Evolutionary conservation across 2,888 invertebrate genomes (phyloP).

Genomic region (Pollenia griseotomentosa): DNA sequence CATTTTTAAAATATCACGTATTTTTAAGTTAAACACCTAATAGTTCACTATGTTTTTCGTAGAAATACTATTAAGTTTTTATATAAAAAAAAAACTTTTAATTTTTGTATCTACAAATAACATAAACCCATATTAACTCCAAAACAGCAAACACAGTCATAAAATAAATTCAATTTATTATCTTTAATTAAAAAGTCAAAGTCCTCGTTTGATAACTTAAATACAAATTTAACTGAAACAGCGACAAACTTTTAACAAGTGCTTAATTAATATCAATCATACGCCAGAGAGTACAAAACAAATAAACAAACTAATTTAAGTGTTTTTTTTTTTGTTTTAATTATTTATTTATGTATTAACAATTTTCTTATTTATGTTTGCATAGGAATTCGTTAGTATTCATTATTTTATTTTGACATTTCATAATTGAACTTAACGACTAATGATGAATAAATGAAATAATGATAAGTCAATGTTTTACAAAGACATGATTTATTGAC

Average conservation of each 20-base stretch:
- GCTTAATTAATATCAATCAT: conserved; percentile 8
- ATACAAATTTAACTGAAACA: background rate
- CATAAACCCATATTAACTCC: too few species aligned
- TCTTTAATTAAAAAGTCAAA: too few species aligned
- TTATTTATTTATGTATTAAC: background rate
- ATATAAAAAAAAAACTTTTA: too few species aligned
- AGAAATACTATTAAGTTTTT: too few species aligned
- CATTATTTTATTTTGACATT: background rate
- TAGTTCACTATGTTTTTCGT: too few species aligned
- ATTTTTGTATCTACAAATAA: too few species aligned
- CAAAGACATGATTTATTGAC: background rate
- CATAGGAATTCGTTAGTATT: background rate
- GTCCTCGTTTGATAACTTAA: background rate
- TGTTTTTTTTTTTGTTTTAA: too few species aligned
- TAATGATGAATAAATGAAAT: background rate
- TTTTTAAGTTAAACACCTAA: too few species aligned
- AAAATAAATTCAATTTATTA: too few species aligned
- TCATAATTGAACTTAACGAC: conserved; percentile 3
- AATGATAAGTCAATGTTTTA: conserved; percentile 19
- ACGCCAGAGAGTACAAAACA: conserved; percentile 17
- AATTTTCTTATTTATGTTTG: background rate
- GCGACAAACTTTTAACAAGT: background rate
- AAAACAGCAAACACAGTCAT: too few species aligned
- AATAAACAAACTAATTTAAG: background rate
- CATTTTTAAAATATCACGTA: too few species aligned